Conservation (phyloP, 2,113 vertebrate species). For the Trogon surrucura region DNA sequence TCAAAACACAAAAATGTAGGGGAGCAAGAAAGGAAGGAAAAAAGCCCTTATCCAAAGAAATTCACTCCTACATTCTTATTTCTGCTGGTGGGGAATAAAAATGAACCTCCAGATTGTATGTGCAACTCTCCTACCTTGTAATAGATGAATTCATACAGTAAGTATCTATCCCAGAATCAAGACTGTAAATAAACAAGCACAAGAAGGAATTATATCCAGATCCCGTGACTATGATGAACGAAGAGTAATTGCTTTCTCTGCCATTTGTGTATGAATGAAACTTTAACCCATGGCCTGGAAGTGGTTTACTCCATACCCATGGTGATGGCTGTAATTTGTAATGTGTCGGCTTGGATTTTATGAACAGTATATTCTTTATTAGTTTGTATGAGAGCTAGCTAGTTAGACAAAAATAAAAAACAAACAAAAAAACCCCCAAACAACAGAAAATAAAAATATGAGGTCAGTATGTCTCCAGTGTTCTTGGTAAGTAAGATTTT, state of each 20-base stretch:
- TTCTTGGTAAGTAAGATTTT: neutral
- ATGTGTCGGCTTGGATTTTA: neutral
- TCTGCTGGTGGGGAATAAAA: neutral
- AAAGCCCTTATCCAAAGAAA: neutral
- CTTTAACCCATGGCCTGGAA: neutral
- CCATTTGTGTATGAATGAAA: neutral
- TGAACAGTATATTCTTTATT: neutral
- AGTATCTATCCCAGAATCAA: neutral
- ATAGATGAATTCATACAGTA: neutral
- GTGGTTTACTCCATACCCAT: neutral
- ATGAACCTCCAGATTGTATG: neutral
- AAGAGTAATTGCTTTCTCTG: neutral
- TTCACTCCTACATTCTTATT: neutral
- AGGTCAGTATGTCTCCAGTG: neutral
- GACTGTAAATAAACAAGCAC: neutral
- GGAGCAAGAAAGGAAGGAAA: neutral
- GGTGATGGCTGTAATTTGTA: neutral
- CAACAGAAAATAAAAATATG: neutral
- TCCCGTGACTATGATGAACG: neutral
- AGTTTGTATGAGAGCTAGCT: neutral
- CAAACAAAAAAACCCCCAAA: neutral
- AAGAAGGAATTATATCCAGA: neutral
- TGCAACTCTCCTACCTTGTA: neutral
- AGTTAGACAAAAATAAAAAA: neutral
- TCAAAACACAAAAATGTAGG: neutral